Percentiles rank a stretch among this genome's conserved stretches.
Conservation (phyloP, 2,113 vertebrate species). For the Clarias magur region DNA sequence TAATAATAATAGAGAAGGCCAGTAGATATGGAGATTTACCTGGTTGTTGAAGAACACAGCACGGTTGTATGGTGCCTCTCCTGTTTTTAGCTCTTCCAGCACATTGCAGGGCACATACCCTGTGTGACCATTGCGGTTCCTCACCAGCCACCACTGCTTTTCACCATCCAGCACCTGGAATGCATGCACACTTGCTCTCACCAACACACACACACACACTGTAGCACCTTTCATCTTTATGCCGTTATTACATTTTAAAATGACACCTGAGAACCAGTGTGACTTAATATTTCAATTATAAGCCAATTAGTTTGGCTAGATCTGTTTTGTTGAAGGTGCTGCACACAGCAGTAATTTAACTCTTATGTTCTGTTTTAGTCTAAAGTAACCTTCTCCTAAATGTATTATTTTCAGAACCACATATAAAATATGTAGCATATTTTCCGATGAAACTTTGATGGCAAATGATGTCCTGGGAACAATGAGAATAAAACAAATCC, state of each 20-base stretch:
- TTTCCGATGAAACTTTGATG: not conserved
- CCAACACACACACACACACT: not conserved
- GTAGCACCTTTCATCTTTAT: not conserved
- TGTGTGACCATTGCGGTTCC: conserved; percentile 84
- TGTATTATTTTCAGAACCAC: not conserved
- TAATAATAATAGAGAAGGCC: conserved; percentile 9
- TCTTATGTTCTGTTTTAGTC: not conserved
- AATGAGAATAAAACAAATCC: not conserved
- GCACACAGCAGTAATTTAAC: not conserved
- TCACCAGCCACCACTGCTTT: conserved; percentile 93
- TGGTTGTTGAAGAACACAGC: conserved; percentile 59
- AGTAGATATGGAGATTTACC: conserved; percentile 54
- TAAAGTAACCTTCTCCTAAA: not conserved
- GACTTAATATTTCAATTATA: not conserved
- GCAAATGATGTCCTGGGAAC: not conserved
- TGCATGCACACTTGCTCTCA: not conserved
- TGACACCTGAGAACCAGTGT: not conserved
- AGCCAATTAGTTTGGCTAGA: not conserved
- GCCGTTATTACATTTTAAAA: not conserved
- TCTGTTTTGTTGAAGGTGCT: not conserved
- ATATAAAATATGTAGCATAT: not conserved
- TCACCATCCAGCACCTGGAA: conserved; percentile 87
- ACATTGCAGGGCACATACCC: conserved; percentile 92
- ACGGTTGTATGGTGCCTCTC: conserved; percentile 65
- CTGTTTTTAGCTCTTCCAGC: conserved; percentile 79